Conservation (phyloP, 2,113 vertebrate genomes). For the Chaetorhynchus papuensis region DNA sequence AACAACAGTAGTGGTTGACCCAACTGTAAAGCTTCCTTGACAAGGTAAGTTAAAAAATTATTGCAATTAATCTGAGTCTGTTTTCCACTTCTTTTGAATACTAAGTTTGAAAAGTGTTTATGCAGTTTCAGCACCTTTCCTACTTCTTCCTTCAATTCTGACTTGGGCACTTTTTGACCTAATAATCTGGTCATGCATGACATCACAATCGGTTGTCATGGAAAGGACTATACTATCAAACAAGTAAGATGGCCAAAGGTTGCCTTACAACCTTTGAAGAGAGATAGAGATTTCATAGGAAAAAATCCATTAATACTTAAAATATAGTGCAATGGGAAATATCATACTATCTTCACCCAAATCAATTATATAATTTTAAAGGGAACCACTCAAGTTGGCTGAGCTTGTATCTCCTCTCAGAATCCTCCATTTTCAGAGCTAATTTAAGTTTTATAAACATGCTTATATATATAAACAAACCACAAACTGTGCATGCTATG, state of each 20-base stretch:
- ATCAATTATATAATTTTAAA: slow-evolving; percentile 53
- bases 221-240: slow-evolving; percentile 39
- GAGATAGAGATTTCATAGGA: slow-evolving; percentile 45
- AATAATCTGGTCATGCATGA: slow-evolving; percentile 37
- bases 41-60: neutral
- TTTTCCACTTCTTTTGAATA: neutral
- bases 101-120: neutral
- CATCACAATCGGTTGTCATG: slow-evolving; percentile 48
- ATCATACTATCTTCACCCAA: slow-evolving; percentile 43
- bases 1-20: neutral
- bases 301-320: slow-evolving; percentile 59
- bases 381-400: neutral
- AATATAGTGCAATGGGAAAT: slow-evolving; percentile 35
- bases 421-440: slow-evolving; percentile 25
- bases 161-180: slow-evolving; percentile 28
- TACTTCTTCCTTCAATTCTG: neutral
- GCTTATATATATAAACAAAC: neutral
- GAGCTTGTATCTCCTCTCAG: slow-evolving; percentile 27
- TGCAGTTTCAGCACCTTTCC: slow-evolving; percentile 3
- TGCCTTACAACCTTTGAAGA: slow-evolving; percentile 9
- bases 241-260: slow-evolving; percentile 18
- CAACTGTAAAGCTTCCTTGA: neutral
- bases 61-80: neutral
- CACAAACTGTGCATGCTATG: neutral
- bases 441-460: slow-evolving; percentile 38